A percentile compares a stretch with the other conserved stretches of the same genome.
These are phyloP conservation scores for Microchrysa polita DNA, from an alignment of 2,888 invertebrate species.

Conservation along the genomic window DNA sequence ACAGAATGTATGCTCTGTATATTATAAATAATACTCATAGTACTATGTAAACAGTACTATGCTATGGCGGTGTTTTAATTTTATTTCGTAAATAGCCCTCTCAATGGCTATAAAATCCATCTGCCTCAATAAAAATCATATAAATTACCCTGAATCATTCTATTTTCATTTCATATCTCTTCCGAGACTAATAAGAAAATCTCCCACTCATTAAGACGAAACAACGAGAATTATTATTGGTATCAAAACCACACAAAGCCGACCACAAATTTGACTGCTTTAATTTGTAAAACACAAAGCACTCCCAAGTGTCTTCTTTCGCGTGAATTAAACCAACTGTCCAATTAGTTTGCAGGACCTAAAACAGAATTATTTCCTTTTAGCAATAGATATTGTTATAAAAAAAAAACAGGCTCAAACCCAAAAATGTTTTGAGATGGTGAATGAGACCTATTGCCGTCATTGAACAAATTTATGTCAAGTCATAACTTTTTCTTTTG, in stretches of 20 bases:
- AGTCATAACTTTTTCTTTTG: slow-evolving; percentile 46
- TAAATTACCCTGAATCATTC: slow-evolving; percentile 30
- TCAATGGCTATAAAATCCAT: slow-evolving; percentile 38
- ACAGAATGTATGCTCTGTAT: too few relatives aligned
- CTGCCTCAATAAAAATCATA: slow-evolving; percentile 38
- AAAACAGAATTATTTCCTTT: background rate
- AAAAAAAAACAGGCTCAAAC: slow-evolving; percentile 1
- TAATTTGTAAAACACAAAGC: slow-evolving; percentile 44
- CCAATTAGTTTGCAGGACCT: slow-evolving; percentile 41
- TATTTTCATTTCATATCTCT: slow-evolving; percentile 35
- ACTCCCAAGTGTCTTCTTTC: slow-evolving; percentile 48
- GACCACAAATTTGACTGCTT: slow-evolving; percentile 30
- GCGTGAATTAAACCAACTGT: slow-evolving; percentile 48
- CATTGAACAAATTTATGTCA: slow-evolving; percentile 49
- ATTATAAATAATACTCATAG: too few relatives aligned
- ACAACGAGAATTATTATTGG: slow-evolving; percentile 26
- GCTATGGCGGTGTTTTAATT: too few relatives aligned
- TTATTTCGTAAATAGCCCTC: background rate
- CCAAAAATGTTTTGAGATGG: slow-evolving; percentile 17
- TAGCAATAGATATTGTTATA: background rate
- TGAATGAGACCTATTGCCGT: slow-evolving; percentile 18
- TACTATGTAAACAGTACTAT: too few relatives aligned
- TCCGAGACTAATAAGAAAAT: slow-evolving; percentile 42
- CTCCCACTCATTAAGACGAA: slow-evolving; percentile 35
- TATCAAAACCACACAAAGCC: slow-evolving; percentile 39